Conservation (phyloP, 2,797 vertebrate genomes). For the Leucoraja ocellata region DNA sequence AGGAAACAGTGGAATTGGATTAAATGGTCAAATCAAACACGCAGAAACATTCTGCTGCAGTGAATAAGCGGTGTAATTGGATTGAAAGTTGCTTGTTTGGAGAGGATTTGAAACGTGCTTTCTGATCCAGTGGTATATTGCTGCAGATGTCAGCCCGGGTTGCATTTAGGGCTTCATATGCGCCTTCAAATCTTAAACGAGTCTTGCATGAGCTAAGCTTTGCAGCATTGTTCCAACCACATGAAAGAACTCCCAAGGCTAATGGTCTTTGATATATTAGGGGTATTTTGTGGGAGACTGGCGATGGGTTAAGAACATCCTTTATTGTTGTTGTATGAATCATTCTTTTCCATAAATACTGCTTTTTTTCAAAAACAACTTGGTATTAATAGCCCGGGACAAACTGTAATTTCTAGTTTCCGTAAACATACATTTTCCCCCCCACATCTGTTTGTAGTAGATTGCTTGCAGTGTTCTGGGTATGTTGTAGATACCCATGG, state of each 20-base stretch:
- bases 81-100: neutral
- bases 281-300: conserved; percentile 13
- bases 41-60: neutral
- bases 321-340: conserved; percentile 30
- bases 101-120: neutral
- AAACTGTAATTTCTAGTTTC: conserved; percentile 34
- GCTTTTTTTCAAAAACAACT: conserved; percentile 23
- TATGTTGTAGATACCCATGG: neutral
- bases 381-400: conserved; percentile 34
- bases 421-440: neutral
- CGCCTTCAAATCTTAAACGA: conserved; percentile 22
- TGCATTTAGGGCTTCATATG: neutral
- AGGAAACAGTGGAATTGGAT: neutral
- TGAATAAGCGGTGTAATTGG: neutral
- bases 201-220: neutral
- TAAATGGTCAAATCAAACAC: neutral
- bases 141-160: neutral
- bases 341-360: conserved; percentile 1
- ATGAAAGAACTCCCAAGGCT: neutral
- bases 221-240: conserved; percentile 10
- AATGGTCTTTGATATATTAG: conserved; percentile 21
- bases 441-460: conserved; percentile 15
- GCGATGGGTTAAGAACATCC: neutral
- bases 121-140: neutral
- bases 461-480: neutral